Conservation (phyloP, 2,888 invertebrate species). For the Therioaphis trifolii region DNA sequence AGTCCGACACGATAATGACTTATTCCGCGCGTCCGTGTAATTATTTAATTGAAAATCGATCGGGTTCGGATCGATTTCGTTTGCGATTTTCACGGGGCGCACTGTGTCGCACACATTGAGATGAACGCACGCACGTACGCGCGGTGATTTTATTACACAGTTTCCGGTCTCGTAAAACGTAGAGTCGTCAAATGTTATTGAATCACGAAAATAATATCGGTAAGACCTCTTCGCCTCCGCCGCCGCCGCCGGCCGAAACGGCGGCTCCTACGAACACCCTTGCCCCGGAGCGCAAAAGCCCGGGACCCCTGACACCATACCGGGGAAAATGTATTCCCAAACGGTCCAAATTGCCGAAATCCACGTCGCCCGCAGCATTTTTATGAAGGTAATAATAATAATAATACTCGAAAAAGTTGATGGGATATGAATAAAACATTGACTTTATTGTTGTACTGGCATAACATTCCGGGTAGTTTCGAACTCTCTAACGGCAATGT, state of each 20-base stretch:
- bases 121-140: background rate
- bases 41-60: background rate
- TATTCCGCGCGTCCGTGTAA: background rate
- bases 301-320: conserved; percentile 27
- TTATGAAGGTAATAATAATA: conserved; percentile 56
- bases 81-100: background rate
- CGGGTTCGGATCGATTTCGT: background rate
- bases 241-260: too few species aligned
- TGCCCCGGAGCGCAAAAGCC: conserved; percentile 8
- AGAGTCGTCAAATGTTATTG: conserved; percentile 46
- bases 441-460: background rate
- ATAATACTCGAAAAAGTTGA: conserved; percentile 40
- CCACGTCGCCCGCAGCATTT: conserved; percentile 45
- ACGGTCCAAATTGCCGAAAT: conserved; percentile 48
- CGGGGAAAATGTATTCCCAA: conserved; percentile 37
- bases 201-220: conserved; percentile 28
- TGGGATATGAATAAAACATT: conserved; percentile 55
- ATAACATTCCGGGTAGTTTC: conserved; percentile 26
- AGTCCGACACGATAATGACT: background rate
- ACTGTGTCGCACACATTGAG: background rate
- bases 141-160: conserved; percentile 11
- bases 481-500: background rate
- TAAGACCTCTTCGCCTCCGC: background rate
- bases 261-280: conserved; percentile 2
- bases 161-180: conserved; percentile 9